Base-by-base conservation (phyloP, 2,797 vertebrate genomes). In the Lacerta agilis region DNA sequence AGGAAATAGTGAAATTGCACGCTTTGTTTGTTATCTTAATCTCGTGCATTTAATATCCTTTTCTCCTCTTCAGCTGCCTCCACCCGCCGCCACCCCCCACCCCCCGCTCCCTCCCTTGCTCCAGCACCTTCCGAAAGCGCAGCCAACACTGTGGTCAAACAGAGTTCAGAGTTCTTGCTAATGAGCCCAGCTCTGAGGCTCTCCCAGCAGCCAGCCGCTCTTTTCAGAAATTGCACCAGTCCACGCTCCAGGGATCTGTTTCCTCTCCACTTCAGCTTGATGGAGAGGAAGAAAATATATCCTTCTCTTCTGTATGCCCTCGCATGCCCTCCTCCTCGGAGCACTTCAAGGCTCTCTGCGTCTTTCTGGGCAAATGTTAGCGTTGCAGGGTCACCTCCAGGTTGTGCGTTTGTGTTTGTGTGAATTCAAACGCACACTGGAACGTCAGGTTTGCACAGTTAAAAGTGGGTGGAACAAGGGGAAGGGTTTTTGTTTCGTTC, bases 141-240 rank as follows among this genome's bases (percentile, higher is more conserved):
- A 36, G 10, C 83, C 93, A 92, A 55, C 88, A 85, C 69, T 75
- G 64, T 92, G 92, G 85, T 95, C 93, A 96, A 93, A 92, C 88
- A 86, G 72, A 95, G 87, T 93, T 94, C 91, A 93, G 33, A 87
- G 89, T 82, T 92, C 80, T 90, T 91, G 45, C 0, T 87, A 88
- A 89, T 87, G 69, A 92, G 90, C 88, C 90, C 77, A 83, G 90
- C 41, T 33, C 10, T 88, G 64, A 90, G 92, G 92, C 90, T 86
- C 93, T 27, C 85, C 92, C 91, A 90, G 90, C 91, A 87, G 90
- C 87, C 27, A 90, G 81, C 79, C 88, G 61, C 38, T 90, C 90
- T 41, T 41, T 83, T 85, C 89, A 86, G 87, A 85, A 93, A 92
- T 87, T 86, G 80, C 84, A 72, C 38, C 29, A 84, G 81, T 92